Base-by-base conservation (phyloP, 2,113 vertebrate genomes). In the Antechinus flavipes region DNA sequence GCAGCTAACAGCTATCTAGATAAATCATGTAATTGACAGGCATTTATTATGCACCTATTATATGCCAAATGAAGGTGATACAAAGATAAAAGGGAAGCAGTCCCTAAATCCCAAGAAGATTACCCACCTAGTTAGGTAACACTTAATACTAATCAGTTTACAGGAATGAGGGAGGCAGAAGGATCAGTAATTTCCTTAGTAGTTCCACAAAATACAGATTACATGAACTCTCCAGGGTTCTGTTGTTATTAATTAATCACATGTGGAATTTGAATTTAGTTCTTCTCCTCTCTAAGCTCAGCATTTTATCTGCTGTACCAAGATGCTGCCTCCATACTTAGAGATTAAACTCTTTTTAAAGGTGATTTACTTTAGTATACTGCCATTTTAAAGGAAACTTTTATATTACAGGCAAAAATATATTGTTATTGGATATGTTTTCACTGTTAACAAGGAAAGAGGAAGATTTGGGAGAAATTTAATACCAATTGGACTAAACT, bases 301-400 rank as follows among this genome's bases (percentile, higher is more conserved):
- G 68, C n/a, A 76, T 76, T 68, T 76, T 76, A n/a, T 42, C 68
- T 42, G 42, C 68, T 7, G 7, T 19, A 76, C 1, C 68, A 76
- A 76, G 35, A 76, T 7, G n/a, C 35, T 76, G 35, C 68, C 22
- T 76, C 35, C 14, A n/a, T 76, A 76, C 22, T 5, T 16, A 76
- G 1, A 76, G 35, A 76, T 76, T 23, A 76, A 76, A 10, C 7
- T 2, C 1, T 42, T 91, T 49, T 49, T 49, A 7, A 89, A 93
- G 93, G 90, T 89, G 91, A 90, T 61, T 97, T 97, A 92, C 47
- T 94, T 96, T 94, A 95, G 94, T 76, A 84, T 76, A 93, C 95
- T 95, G 96, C 94, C 93, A 91, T 98, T 97, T 95, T 90, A 68
- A 91, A 84, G 76, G 89, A 96, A 96, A 53, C 58, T 35, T 95